Base-by-base conservation (phyloP, 2,797 vertebrate species). In the Orientallactaga sibirica region DNA sequence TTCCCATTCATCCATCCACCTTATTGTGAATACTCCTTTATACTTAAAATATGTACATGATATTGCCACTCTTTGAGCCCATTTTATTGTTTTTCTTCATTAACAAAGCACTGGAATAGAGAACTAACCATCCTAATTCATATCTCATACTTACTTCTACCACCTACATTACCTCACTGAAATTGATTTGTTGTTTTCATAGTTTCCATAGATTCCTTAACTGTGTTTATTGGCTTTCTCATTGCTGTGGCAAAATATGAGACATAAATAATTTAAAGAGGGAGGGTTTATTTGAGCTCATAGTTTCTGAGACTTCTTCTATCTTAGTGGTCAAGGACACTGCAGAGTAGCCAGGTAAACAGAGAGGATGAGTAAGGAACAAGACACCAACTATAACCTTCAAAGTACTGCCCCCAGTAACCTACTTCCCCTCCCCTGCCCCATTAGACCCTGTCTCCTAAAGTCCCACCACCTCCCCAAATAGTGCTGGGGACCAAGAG, bases 71-170 rank as follows among this genome's bases (percentile, higher is more conserved):
- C 7, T 66, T 86, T 87, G 66, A 89, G 18, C 76, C 89, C 55
- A 83, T 83, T 52, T 86, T 86, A 82, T 89, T 86, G 52, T 4
- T 79, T 79, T 67, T 92, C 66, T 66, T 94, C 29, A 52, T 68
- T 91, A 91, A 83, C 16, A 66, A 91, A 84, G 73, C 66, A 12
- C 37, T 83, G 88, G 14, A 90, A 74, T 19, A 73, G 5, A 67
- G 29, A 70, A 88, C 12, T 70, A 71, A 73, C 11, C 33, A 84
- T 33, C 58, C 27, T 33, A 48, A 48, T 48, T 84, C 76, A 84
- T 1, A 41, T 71, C 27, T 33, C 7, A 58, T 58, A 58, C 24
- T 83, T 25, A 66, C 52, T 85, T 70, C 24, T 62, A 73, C 19
- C 5, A 91, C 18, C 7, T 5, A 15, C n/a, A 52, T 70, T 64